A percentile compares a stretch with the other conserved stretches of the same genome.
These are phyloP conservation scores for Microtus ochrogaster DNA, from an alignment of 2,113 vertebrate species.

Conservation along the genomic window DNA sequence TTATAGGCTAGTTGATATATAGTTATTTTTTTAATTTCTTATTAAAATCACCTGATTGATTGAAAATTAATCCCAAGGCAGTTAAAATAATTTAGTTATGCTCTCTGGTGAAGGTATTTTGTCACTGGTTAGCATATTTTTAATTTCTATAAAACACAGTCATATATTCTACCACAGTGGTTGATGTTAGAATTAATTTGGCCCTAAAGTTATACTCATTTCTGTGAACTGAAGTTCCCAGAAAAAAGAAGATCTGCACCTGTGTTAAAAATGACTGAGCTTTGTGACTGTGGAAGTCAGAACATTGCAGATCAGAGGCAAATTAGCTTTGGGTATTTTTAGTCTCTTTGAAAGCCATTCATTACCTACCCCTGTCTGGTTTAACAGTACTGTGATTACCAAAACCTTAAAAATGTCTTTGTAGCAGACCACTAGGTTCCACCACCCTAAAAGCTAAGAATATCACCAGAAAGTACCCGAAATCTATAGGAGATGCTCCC, in stretches of 20 bases:
- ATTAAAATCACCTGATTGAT: conserved; percentile 10
- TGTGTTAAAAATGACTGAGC: neutral
- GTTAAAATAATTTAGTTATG: conserved; percentile 18
- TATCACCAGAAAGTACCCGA: neutral
- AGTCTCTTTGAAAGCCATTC: neutral
- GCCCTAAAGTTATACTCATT: neutral
- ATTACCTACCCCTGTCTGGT: neutral
- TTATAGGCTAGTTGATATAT: neutral
- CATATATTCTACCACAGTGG: neutral
- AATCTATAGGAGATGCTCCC: neutral
- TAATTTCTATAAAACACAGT: conserved; percentile 27
- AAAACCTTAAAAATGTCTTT: neutral
- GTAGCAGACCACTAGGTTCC: neutral
- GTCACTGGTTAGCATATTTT: conserved; percentile 4
- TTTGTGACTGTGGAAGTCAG: neutral
- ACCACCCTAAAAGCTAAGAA: neutral
- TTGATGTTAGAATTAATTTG: neutral
- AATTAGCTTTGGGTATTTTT: neutral
- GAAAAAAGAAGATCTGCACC: neutral
- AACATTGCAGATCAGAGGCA: neutral
- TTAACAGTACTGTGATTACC: neutral
- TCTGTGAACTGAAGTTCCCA: neutral
- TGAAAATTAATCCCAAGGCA: neutral
- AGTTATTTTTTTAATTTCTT: neutral
- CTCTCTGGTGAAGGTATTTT: neutral